Conservation (phyloP, 2,888 invertebrate genomes). For the Napeogenes inachia region DNA sequence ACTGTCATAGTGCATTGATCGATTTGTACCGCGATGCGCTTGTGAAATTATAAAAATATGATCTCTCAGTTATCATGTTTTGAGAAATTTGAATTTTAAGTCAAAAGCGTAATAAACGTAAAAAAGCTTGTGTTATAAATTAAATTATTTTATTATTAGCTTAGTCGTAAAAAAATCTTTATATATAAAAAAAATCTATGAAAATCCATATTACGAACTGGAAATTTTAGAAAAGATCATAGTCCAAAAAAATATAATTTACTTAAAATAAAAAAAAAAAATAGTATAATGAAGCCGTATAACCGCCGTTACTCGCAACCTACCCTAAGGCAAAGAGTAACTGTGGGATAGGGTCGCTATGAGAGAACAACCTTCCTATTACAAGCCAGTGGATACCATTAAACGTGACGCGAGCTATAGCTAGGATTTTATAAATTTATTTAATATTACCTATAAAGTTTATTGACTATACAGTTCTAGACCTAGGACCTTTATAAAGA, state of each 20-base stretch:
- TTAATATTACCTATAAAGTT: conserved; percentile 1
- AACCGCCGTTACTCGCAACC: not conserved
- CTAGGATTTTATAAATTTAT: not conserved
- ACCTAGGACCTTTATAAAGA: no score
- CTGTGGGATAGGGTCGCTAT: conserved; percentile 6
- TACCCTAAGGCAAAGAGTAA: not conserved
- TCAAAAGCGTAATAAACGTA: not conserved
- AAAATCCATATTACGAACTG: no score
- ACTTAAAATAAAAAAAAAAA: not conserved
- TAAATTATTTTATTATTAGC: no score
- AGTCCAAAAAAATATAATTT: no score
- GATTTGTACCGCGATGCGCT: conserved; percentile 25
- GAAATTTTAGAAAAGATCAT: no score
- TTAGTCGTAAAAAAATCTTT: no score
- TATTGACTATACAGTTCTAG: not conserved
- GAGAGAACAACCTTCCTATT: conserved; percentile 1
- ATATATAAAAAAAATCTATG: no score
- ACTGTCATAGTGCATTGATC: conserved; percentile 30
- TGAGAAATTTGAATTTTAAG: not conserved
- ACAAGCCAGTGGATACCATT: not conserved
- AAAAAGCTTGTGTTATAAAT: not conserved
- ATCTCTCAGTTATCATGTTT: not conserved
- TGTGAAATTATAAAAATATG: conserved; percentile 1
- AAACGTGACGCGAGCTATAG: conserved; percentile 2
- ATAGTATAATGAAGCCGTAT: not conserved